Base-by-base conservation (phyloP, 2,888 invertebrate genomes). In the Noctua comes region DNA sequence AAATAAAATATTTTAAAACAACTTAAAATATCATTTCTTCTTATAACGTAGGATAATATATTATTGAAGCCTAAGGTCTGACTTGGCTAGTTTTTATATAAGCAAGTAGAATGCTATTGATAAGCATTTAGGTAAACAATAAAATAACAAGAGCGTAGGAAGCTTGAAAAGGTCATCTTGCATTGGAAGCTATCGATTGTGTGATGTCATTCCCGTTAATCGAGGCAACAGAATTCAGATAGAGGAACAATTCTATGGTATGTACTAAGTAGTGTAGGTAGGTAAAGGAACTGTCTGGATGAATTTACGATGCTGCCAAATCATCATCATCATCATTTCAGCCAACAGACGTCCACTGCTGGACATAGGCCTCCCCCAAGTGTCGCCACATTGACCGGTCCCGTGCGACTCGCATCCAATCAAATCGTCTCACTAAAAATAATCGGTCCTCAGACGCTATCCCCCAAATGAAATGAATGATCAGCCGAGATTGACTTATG, bases 121-220 rank as follows among this genome's bases (percentile, higher is more conserved):
- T 46, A 46, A 46, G 46, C 11, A 46, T 3, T 62, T 24, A 18
- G 18, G 40, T 43, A 64, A 65, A 65, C 65, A 62, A 31, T 70
- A 62, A n/a, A 65, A n/a, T 64, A 68, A 68, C 40, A 68, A 40
- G 18, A 16, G 31, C 24, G 40, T 79, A 73, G 51, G 69, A 65
- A 51, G 46, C 24, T 27, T 79, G 36, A 40, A 59, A 70, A 68
- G 16, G 40, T 70, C 74, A 85, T 71, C 31, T 71, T 51, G 43
- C 31, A 31, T 54, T 80, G 54, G 80, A 73, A 73, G 80, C 54
- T 80, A 59, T 72, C 59, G 64, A 73, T 59, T 59, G 46, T 24
- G 79, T 80, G 85, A 80, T 70, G 70, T 74, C 66, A 80, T 71
- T 21, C 31, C 21, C 46, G 57, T 65, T 65, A 84, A 69, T 59